Evolutionary conservation across 2,888 invertebrate species (phyloP).

Genomic region (Ectemnius lituratus): DNA sequence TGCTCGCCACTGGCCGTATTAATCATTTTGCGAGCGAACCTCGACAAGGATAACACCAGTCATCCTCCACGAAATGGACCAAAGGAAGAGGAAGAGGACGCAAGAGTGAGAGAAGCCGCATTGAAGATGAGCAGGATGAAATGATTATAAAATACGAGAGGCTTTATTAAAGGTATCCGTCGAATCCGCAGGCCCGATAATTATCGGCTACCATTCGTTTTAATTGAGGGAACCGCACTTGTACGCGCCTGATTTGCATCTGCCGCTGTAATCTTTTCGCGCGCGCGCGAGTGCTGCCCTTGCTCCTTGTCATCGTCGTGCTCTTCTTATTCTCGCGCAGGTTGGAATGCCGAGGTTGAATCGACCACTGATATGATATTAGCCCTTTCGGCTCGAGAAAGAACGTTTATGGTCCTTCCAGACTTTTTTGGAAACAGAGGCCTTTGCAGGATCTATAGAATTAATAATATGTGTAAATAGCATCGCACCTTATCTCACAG

Average conservation of each 20-base stretch:
- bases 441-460: too few relatives aligned
- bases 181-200: constrained; percentile 55
- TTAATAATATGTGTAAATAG: too few relatives aligned
- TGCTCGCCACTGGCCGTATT: constrained; percentile 65
- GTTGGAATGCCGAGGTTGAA: not conserved
- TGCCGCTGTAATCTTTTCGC: not conserved
- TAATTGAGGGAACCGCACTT: constrained; percentile 56
- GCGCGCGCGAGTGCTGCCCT: not conserved
- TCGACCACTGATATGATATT: too few relatives aligned
- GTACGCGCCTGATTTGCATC: constrained; percentile 42
- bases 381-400: not conserved
- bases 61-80: constrained; percentile 10
- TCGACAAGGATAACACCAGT: constrained; percentile 17
- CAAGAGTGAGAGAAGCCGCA: constrained; percentile 10
- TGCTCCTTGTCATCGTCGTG: not conserved
- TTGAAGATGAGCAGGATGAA: constrained; percentile 18
- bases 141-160: constrained; percentile 66
- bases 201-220: constrained; percentile 60
- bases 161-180: constrained; percentile 69
- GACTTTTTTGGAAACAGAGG: too few relatives aligned
- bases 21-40: constrained; percentile 59
- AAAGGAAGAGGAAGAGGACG: constrained; percentile 16
- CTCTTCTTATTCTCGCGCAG: not conserved
- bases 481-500: too few relatives aligned
- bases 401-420: not conserved